These are phyloP conservation scores for Acanthosepion esculentum DNA, from an alignment of 2,888 invertebrate species.

Conservation along the genomic window DNA sequence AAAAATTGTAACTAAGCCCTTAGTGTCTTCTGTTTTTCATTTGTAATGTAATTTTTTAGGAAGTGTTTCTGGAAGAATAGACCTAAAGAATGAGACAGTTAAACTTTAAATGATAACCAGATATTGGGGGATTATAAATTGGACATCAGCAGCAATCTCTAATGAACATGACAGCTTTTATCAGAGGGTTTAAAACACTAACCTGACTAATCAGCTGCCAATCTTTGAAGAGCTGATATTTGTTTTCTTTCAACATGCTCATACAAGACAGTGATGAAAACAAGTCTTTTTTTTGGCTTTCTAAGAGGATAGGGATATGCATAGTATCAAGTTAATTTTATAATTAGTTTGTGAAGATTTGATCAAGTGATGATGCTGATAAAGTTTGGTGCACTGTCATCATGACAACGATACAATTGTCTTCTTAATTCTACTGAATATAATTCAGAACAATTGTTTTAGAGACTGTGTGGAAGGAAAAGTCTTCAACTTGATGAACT, in stretches of 20 bases:
- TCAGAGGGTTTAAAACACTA: not conserved
- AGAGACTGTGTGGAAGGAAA: no score
- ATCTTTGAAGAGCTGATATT: not conserved
- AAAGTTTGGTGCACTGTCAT: no score
- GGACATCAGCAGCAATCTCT: not conserved
- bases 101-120: not conserved
- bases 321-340: not conserved
- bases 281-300: not conserved
- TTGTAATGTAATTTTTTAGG: not conserved
- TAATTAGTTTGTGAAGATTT: slow-evolving; percentile 13
- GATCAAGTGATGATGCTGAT: not conserved
- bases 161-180: not conserved
- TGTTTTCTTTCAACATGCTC: not conserved
- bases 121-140: not conserved
- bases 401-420: no score
- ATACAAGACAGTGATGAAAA: not conserved
- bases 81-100: not conserved
- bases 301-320: not conserved
- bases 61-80: not conserved
- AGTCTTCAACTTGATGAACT: no score
- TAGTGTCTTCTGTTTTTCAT: not conserved
- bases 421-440: no score
- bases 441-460: no score
- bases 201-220: not conserved
- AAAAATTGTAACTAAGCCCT: not conserved